Conservation (phyloP, 2,888 invertebrate species). For the Phasia obesa region DNA sequence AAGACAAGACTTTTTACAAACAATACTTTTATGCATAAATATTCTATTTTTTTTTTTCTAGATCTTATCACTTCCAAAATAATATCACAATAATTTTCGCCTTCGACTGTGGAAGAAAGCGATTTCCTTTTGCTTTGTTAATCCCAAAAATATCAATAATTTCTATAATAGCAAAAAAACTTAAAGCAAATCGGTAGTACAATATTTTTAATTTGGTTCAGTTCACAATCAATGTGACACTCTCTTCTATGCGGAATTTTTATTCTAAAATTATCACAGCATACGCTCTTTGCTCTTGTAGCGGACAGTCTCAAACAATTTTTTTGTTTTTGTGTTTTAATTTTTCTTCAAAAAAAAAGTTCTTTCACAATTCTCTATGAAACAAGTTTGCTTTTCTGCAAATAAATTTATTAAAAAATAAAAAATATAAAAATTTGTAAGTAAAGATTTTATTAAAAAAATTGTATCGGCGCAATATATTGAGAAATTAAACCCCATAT, state of each 20-base stretch:
- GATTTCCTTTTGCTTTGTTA: slow-evolving; percentile 39
- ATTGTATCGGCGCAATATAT: slow-evolving; percentile 48
- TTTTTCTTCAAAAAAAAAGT: slow-evolving; percentile 52
- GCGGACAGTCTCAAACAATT: slow-evolving; percentile 48
- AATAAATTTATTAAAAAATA: slow-evolving; percentile 73
- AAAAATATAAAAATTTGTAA: slow-evolving; percentile 33
- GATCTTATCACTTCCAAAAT: slow-evolving; percentile 25
- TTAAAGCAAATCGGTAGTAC: slow-evolving; percentile 41
- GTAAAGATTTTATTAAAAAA: slow-evolving; percentile 1
- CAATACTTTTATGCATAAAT: slow-evolving; percentile 20
- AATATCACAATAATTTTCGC: slow-evolving; percentile 56
- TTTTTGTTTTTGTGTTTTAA: slow-evolving; percentile 22
- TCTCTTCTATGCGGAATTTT: slow-evolving; percentile 22
- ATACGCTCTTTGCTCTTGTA: slow-evolving; percentile 49
- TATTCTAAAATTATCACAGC: slow-evolving; percentile 67
- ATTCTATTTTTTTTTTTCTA: slow-evolving; percentile 16
- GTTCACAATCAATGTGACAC: slow-evolving; percentile 40
- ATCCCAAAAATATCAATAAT: slow-evolving; percentile 41
- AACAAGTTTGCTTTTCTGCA: slow-evolving; percentile 71
- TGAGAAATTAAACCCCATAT: slow-evolving; percentile 32
- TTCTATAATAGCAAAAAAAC: slow-evolving; percentile 41
- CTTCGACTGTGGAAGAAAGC: slow-evolving; percentile 19
- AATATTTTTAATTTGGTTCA: slow-evolving; percentile 16
- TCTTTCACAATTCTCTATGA: slow-evolving; percentile 51
- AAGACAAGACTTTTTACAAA: slow-evolving; percentile 61